Conservation (phyloP, 1,140 invertebrate species). For the Ceratina japonica region DNA sequence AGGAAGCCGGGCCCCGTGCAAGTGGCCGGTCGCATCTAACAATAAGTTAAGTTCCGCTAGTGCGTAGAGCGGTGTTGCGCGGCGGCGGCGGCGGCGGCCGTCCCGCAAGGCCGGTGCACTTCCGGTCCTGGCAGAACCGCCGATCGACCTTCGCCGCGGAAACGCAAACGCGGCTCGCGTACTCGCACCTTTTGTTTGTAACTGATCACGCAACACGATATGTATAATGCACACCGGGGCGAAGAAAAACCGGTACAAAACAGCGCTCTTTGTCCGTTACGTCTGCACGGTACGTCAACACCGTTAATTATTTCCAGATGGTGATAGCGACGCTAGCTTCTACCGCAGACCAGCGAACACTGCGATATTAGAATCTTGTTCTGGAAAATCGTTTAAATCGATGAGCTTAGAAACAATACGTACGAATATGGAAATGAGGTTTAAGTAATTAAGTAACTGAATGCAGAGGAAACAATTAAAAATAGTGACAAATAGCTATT, state of each 20-base stretch:
- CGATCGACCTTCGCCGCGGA: constrained; percentile 73
- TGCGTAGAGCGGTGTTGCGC: constrained; percentile 9
- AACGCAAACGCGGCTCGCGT: constrained; percentile 57
- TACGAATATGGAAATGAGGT: too few relatives aligned
- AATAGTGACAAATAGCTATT: too few relatives aligned
- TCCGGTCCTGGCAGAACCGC: constrained; percentile 71
- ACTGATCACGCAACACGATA: constrained; percentile 34
- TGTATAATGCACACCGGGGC: constrained; percentile 1
- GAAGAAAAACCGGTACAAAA: constrained; percentile 14
- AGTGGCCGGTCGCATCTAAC: too few relatives aligned
- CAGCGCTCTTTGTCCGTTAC: constrained; percentile 18
- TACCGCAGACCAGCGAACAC: too few relatives aligned
- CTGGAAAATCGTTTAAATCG: too few relatives aligned
- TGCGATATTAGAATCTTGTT: too few relatives aligned
- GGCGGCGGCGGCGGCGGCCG: constrained; percentile 66
- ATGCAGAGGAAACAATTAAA: too few relatives aligned
- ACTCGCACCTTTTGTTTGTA: constrained; percentile 18
- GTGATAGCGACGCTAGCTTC: background rate
- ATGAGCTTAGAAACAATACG: too few relatives aligned
- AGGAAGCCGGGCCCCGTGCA: too few relatives aligned
- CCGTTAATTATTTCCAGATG: constrained; percentile 7
- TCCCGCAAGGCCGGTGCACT: constrained; percentile 76
- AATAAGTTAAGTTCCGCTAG: constrained; percentile 2
- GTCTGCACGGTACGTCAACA: background rate
- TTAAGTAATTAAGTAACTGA: too few relatives aligned